A percentile compares a stretch with the other conserved stretches of the same genome.
Conservation (phyloP, 1,140 invertebrate species). For the Drosophila lowei region DNA sequence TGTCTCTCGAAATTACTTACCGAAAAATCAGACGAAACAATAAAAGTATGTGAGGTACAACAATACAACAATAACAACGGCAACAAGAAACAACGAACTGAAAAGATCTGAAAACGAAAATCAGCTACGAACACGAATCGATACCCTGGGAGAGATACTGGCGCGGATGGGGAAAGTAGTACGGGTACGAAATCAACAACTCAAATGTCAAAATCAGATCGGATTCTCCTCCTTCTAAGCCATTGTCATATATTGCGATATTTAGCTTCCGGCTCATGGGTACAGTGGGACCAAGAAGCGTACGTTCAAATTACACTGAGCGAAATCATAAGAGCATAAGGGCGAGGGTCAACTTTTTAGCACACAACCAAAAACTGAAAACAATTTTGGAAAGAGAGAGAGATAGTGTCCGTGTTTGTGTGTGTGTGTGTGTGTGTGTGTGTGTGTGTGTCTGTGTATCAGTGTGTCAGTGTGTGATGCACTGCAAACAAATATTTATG, state of each 20-base stretch:
- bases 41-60: conserved; percentile 56
- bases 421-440: conserved; percentile 20
- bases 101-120: conserved; percentile 32
- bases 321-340: conserved; percentile 52
- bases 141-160: background rate
- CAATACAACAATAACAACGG: conserved; percentile 41
- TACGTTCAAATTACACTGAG: conserved; percentile 45
- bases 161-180: conserved; percentile 5
- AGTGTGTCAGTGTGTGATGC: conserved; percentile 30
- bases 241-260: background rate
- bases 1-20: conserved; percentile 60
- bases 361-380: conserved; percentile 45
- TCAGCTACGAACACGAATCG: conserved; percentile 29
- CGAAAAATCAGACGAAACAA: conserved; percentile 68
- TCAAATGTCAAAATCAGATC: conserved; percentile 24
- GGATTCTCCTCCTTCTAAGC: conserved; percentile 3
- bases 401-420: conserved; percentile 11
- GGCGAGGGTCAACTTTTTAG: conserved; percentile 10
- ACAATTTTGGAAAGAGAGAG: conserved; percentile 4
- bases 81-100: conserved; percentile 42
- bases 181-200: conserved; percentile 31
- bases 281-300: conserved; percentile 30
- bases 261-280: conserved; percentile 14
- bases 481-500: conserved; percentile 4
- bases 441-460: conserved; percentile 22